Evolutionary conservation across 2,888 invertebrate species (phyloP).

Genomic region (Blera fallax): DNA sequence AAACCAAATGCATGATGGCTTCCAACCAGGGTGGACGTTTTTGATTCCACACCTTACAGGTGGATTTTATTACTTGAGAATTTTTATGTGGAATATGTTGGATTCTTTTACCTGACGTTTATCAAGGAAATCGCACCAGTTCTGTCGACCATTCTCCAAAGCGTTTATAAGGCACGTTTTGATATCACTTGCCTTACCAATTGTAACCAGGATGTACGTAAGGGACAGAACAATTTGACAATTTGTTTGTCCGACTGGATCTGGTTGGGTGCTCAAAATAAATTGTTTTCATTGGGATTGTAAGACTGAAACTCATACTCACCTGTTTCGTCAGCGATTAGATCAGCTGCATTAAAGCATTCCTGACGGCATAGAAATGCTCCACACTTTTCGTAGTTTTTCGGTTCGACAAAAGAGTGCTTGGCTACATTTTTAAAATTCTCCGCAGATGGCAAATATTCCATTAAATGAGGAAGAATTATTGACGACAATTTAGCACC

Average conservation of each 20-base stretch:
- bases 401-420: slow-evolving; percentile 79
- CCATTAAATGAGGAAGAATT: slow-evolving; percentile 83
- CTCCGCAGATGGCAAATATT: slow-evolving; percentile 82
- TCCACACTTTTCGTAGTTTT: slow-evolving; percentile 82
- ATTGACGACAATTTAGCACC: slow-evolving; percentile 85
- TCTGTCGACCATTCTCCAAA: slow-evolving; percentile 83
- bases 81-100: background rate
- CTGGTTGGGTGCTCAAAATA: slow-evolving; percentile 71
- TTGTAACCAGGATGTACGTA: slow-evolving; percentile 85
- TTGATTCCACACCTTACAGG: slow-evolving; percentile 89
- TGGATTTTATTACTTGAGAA: background rate
- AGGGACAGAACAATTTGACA: slow-evolving; percentile 85
- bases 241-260: slow-evolving; percentile 82
- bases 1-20: slow-evolving; percentile 86
- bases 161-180: slow-evolving; percentile 85
- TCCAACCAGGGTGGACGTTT: slow-evolving; percentile 90
- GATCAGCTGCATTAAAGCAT: slow-evolving; percentile 82
- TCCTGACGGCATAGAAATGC: slow-evolving; percentile 89
- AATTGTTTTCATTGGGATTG: background rate
- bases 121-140: slow-evolving; percentile 89
- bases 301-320: background rate
- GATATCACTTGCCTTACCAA: slow-evolving; percentile 86
- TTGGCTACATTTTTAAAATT: slow-evolving; percentile 80
- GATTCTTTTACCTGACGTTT: slow-evolving; percentile 85
- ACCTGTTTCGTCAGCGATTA: slow-evolving; percentile 78